These are phyloP conservation scores for Hydrolagus affinis DNA, from an alignment of 2,113 vertebrate genomes.

Conservation along the genomic window DNA sequence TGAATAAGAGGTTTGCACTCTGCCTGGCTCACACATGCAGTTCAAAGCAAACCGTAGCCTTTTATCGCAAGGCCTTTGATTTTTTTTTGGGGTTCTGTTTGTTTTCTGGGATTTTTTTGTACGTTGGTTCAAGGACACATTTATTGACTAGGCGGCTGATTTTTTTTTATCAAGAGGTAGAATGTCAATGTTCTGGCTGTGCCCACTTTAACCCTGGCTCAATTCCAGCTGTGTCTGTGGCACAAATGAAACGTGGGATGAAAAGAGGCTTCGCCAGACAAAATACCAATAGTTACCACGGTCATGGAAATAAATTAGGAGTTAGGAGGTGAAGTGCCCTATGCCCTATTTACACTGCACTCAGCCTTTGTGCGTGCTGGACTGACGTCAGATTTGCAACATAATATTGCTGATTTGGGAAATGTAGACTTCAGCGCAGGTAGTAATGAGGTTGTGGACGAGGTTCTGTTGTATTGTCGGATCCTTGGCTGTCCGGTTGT, in stretches of 20 bases:
- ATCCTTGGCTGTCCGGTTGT: too few species aligned
- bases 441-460: too few species aligned
- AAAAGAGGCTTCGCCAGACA: neutral
- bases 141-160: neutral
- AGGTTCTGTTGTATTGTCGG: too few species aligned
- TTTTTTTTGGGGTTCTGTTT: too few species aligned
- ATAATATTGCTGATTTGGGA: too few species aligned
- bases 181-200: neutral
- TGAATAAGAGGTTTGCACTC: too few species aligned
- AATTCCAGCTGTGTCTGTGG: too few species aligned
- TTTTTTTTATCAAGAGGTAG: neutral
- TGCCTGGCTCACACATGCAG: neutral
- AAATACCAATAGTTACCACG: neutral
- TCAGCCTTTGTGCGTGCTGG: neutral
- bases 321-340: neutral
- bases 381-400: too few species aligned
- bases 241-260: neutral
- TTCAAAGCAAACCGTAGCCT: neutral
- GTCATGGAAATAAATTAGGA: too few species aligned
- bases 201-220: neutral
- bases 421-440: too few species aligned
- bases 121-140: constrained; percentile 1
- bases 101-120: too few species aligned
- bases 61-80: neutral
- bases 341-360: neutral